Base-by-base conservation (phyloP, 2,797 vertebrate species). In the Merluccius polli region DNA sequence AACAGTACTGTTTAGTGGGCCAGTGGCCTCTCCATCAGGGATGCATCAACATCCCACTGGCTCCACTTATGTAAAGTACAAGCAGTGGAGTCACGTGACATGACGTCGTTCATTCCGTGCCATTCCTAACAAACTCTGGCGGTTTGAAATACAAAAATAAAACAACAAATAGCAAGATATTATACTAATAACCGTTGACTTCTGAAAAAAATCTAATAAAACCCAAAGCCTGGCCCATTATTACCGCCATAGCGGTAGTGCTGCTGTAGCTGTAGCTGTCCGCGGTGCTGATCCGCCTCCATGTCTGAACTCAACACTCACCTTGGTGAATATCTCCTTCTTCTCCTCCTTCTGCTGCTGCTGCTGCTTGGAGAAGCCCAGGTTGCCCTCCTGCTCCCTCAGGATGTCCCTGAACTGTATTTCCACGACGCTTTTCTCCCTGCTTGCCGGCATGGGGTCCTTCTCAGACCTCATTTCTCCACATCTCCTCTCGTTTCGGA, bases 271-370 rank as follows among this genome's bases (percentile, higher is more conserved):
- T 95, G 92, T 94, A 91, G 93, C 94, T 95, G 92, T 94, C 94
- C 92, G 74, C 84, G 93, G 94, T 95, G 88, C 94, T 94, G 94
- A 95, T 11, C 78, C 81, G 41, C 78, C 81, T 80, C 85, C 89
- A 90, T 90, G 85, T 85, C 86, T 59, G 77, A 73, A 48, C 41
- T 30, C 74, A 73, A 24, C 77, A 74, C 87, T 4, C 78, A 95
- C 93, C 93, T 94, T 94, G 0, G 92, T 91, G 13, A 94, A 95
- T 33, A 94, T 85, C 86, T 95, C 94, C 52, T 92, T 95, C 86
- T 94, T 95, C 87, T 95, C 94, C 44, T 95, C 94, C 65, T 95
- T 95, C 80, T 89, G 92, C 87, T 95, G 94, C 44, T 95, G 94
- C 65, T 95, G 95, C 80, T 89, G 92, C 78, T 94, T 95, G 2